Base-by-base conservation (phyloP, 1,140 invertebrate species). In the Colletes latitarsis region DNA sequence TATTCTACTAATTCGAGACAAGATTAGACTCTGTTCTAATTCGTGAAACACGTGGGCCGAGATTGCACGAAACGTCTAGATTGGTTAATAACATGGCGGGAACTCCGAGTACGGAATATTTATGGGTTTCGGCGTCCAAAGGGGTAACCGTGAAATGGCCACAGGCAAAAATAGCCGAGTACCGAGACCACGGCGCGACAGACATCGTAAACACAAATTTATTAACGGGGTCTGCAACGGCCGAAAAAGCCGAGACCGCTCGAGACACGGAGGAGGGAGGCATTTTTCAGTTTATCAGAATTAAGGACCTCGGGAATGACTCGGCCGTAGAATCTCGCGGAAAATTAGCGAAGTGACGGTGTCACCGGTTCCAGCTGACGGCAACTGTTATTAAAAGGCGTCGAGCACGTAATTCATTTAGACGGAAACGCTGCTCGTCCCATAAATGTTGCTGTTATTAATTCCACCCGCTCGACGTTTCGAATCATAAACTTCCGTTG, bases 191-290 rank as follows among this genome's bases (percentile, higher is more conserved):
- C 74, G 67, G 77, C 87, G 72, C 46, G 62, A 3, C 71, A 82
- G 82, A 83, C 83, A 74, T 57, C 78, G 84, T 89, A 88, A 89
- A 88, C 74, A 87, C 84, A 83, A 89, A 89, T 89, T 89, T 89
- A 89, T 89, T 89, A 89, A 87, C 87, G 70, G n/a, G 81, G 81
- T 39, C 78, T 41, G 67, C 67, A 15, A 39, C 66, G 64, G 66
- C 62, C 58, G 62, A 52, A 82, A 70, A 49, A 49, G 81, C 70
- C 72, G 57, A 67, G 62, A 10, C 49, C 15, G 12, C 60, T 46
- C 64, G 12, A 30, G 74, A 77, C 69, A 52, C 52, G 53, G 3
- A 19, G 63, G 41, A 12, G 63, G 17, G 14, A 21, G 62, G 62
- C 66, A 66, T 73, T 87, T 84, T 78, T 77, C 19, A 69, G 60